Evolutionary conservation across 2,888 invertebrate genomes (phyloP), one percentile per base, ranked within the genome.

Genomic region (Aleiodes leptofemur): DNA sequence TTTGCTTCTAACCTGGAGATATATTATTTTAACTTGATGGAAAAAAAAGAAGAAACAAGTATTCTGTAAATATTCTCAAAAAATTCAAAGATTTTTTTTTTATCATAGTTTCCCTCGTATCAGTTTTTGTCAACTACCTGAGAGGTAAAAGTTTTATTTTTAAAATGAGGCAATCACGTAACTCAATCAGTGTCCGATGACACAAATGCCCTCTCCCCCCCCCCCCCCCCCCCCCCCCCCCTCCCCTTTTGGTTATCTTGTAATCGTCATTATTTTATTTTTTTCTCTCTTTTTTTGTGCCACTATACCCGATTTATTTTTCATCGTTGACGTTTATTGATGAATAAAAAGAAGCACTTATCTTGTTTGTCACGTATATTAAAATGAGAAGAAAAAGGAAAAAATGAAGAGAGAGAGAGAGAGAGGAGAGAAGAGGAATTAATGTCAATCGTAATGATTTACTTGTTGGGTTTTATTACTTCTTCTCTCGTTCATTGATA

Each of bases 341-440:
- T 16, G 64, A n/a, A 64, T 48, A 64, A 64, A 64, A 16, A 64
- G 64, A 43, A 64, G 14, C 48, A 64, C 9, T 64, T 64, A 64
- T 64, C 64, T 64, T 48, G 23, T 43, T 64, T 48, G 43, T 64
- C 4, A 9, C 34, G 31, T 31, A 16, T 48, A 29, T 48, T 43
- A 43, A 43, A 43, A 43, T 43, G 9, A 43, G 34, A 23, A 9
- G 64, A 64, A 16, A 64, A 64, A 48, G 16, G 59, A 13, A 64
- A 16, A 64, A 64, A 48, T 11, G 59, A 13, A 8, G 61, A 34
- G 8, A 23, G 23, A 23, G 23, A 1, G 23, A 23, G 23, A 23
- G 23, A 23, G 23, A 23, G 61, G 23, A 23, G 61, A 43, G 7
- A 9, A 48, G 5, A 64, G 8, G 43, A 43, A 23, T 43, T 43